Evolutionary conservation across 2,797 vertebrate species (phyloP), one percentile per base, ranked within the genome.

Genomic region (Iguana delicatissima): DNA sequence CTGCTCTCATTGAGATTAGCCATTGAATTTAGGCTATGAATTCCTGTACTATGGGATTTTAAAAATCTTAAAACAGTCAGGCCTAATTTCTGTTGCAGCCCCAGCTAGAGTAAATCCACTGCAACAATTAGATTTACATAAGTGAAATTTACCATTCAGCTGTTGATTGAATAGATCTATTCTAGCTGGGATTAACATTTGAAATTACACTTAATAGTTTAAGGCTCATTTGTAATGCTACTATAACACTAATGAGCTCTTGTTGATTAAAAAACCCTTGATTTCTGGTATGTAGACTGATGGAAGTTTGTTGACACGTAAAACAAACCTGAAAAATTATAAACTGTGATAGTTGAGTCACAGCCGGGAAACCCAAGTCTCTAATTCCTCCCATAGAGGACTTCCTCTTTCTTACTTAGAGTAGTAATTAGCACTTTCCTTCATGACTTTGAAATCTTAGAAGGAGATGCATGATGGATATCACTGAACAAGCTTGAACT

Each of bases 381-480:
- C 90, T 94, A 92, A 86, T 95, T 94, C 94, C 94, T 95, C 76
- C 84, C 93, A 92, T 91, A 93, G 92, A 0, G 87, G 89, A 95
- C 94, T 97, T 97, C 96, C 95, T 96, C 94, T 96, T 97, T 95
- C 95, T 94, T 84, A 90, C 86, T 92, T 92, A 84, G 92, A 93
- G 93, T 86, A 94, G 96, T 93, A 97, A 95, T 97, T 97, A 97
- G 93, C 95, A 94, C 95, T 96, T 96, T 95, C 95, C 92, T 95
- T 91, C 8, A 92, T 93, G 94, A 89, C 97, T 97, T 97, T 97
- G 97, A 97, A 97, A 97, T 96, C 95, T 90, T 96, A 97, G 97
- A 96, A 96, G 93, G 91, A 94, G 91, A 95, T 92, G 93, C 92
- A 90, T 94, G 90, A 91, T 94, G 93, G 96, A 93, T 94, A 88